These are phyloP conservation scores for Brachionus plicatilis DNA, from an alignment of 1,140 invertebrate genomes.

Conservation along the genomic window DNA sequence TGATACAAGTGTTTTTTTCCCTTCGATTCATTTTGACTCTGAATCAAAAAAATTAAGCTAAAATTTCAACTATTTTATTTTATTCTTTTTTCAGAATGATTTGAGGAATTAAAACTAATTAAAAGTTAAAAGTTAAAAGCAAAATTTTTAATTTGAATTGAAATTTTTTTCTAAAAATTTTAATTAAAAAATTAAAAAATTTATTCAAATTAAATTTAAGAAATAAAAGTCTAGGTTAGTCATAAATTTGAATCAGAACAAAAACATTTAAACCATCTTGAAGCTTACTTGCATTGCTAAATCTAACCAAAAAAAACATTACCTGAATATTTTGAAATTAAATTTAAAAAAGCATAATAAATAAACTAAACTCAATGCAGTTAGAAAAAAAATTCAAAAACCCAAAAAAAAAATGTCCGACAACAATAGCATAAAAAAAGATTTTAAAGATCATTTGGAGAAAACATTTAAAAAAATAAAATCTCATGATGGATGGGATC, in stretches of 20 bases:
- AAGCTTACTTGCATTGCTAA: neutral
- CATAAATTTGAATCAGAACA: neutral
- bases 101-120: no score
- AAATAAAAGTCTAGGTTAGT: neutral
- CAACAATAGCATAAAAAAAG: neutral
- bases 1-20: no score
- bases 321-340: neutral
- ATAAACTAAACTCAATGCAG: neutral
- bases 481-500: neutral
- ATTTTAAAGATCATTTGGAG: neutral
- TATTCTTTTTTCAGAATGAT: no score
- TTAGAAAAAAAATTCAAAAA: neutral
- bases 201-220: no score
- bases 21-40: no score
- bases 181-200: no score
- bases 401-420: neutral
- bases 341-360: neutral
- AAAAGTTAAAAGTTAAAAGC: no score
- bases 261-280: neutral
- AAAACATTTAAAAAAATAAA: constrained; percentile 14
- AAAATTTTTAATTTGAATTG: no score
- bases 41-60: no score
- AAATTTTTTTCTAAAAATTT: no score
- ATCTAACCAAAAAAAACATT: neutral
- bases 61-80: no score